Base-by-base conservation (phyloP, 2,797 vertebrate species). In the Enteromius afrohamiltoni region DNA sequence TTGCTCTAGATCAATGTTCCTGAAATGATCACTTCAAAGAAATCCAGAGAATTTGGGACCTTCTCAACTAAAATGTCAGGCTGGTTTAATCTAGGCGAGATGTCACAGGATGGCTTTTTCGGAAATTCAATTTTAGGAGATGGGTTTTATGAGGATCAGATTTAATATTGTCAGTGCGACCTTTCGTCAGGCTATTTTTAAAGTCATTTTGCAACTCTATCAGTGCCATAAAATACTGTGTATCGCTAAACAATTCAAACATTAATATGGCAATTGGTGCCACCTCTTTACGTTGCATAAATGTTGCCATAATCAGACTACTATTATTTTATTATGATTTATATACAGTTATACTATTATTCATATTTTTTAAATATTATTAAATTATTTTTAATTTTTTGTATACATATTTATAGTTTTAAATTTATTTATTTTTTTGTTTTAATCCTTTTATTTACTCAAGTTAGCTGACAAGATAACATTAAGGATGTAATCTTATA, bases 1-100 rank as follows among this genome's bases (percentile, higher is more conserved):
- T 16, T 62, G 6, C 26, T 75, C 51, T 40, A 62, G 60, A 29
- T 75, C 21, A 75, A 10, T 37, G 73, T 31, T 55, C 11, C 37
- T 75, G 16, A 75, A 55, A 23, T 40, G 21, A 58, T 58, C 34
- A 40, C 21, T n/a, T 74, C 17, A 75, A 75, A 45, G 34, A 69
- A 58, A 31, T 55, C 5, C 19, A 31, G 26, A 73, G 4, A 23
- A 55, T 16, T 75, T 23, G 3, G 21, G 31, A 58, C 7, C 6
- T 23, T 76, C 11, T 58, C 21, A 58, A 5, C 0, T 76, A 21
- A 76, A 40, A 76, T 76, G 51, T 58, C 51, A 37, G 51, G 31
- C 21, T 40, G 31, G 31, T 40, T 76, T 76, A 58, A n/a, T 23
- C 51, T 58, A 53, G 17, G 0, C 34, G 29, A 53, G 19, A 74